Percentiles rank a stretch among this genome's conserved stretches.
Conservation (phyloP, 2,797 vertebrate species). For the Nannoperca obscura region DNA sequence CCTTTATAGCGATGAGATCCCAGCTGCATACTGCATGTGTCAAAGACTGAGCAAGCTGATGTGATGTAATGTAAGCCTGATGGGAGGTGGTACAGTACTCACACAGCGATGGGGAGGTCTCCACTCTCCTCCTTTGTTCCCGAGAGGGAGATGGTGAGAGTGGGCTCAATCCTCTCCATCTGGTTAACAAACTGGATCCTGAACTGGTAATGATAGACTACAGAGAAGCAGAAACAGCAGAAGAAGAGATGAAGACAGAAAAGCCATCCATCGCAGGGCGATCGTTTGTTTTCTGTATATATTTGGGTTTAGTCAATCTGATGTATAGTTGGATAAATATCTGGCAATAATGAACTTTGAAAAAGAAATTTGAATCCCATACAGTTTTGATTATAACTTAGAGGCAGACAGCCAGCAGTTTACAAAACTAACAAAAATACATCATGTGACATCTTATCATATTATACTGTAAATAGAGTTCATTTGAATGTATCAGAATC, state of each 20-base stretch:
- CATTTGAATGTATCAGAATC: no score
- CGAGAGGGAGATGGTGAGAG: slow-evolving; percentile 87
- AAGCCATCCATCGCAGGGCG: not conserved
- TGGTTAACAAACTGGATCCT: slow-evolving; percentile 91
- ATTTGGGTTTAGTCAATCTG: not conserved
- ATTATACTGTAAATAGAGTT: not conserved
- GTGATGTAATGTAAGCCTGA: slow-evolving; percentile 34
- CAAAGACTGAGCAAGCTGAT: slow-evolving; percentile 13
- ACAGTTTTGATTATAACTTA: not conserved
- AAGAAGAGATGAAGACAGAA: not conserved
- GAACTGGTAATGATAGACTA: slow-evolving; percentile 96
- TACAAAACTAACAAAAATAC: no score
- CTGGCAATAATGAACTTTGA: no score
- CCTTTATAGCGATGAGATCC: slow-evolving; percentile 37
- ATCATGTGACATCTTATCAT: not conserved
- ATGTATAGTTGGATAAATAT: not conserved
- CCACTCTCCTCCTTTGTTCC: slow-evolving; percentile 89
- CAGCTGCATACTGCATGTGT: slow-evolving; percentile 66
- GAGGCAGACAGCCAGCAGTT: not conserved
- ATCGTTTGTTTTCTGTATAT: not conserved
- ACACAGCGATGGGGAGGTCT: slow-evolving; percentile 88
- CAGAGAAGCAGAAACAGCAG: slow-evolving; percentile 12
- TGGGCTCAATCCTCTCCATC: slow-evolving; percentile 80
- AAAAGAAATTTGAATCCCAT: not conserved
- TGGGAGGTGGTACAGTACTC: slow-evolving; percentile 76